Conservation (phyloP, 2,797 vertebrate species). For the Chrosomus eos region DNA sequence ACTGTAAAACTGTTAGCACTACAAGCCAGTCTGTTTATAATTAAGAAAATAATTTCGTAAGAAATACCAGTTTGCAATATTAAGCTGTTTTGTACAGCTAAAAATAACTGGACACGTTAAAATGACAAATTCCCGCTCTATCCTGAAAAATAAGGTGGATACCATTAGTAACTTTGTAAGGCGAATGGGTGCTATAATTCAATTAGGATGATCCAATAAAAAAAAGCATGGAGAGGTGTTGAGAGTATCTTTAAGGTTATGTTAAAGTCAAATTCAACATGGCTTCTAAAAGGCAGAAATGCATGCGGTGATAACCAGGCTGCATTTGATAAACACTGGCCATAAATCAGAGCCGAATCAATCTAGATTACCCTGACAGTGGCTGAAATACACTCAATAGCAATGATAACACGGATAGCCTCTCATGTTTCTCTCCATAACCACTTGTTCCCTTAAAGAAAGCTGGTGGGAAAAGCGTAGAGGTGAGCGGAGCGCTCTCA, state of each 20-base stretch:
- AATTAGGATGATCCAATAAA: background rate
- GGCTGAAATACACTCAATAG: slow-evolving; percentile 33
- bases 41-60: too few relatives aligned
- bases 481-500: slow-evolving; percentile 25
- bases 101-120: too few relatives aligned
- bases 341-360: slow-evolving; percentile 61
- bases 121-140: too few relatives aligned
- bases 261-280: background rate
- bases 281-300: slow-evolving; percentile 5
- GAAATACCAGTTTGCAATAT: too few relatives aligned
- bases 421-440: slow-evolving; percentile 53
- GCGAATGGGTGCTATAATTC: background rate
- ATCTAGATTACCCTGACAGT: slow-evolving; percentile 57
- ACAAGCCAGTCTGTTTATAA: too few relatives aligned
- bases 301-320: slow-evolving; percentile 23
- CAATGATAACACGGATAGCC: slow-evolving; percentile 50
- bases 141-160: too few relatives aligned
- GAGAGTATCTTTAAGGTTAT: background rate
- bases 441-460: background rate
- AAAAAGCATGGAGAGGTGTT: background rate
- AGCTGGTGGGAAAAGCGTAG: slow-evolving; percentile 3
- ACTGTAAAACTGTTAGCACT: too few relatives aligned
- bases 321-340: slow-evolving; percentile 51
- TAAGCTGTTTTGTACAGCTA: too few relatives aligned
- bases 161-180: background rate